Percentiles rank a stretch among this genome's conserved stretches.
These are phyloP conservation scores for Pseudomyrmex flavicornis DNA, from an alignment of 1,140 invertebrate genomes.

Conservation along the genomic window DNA sequence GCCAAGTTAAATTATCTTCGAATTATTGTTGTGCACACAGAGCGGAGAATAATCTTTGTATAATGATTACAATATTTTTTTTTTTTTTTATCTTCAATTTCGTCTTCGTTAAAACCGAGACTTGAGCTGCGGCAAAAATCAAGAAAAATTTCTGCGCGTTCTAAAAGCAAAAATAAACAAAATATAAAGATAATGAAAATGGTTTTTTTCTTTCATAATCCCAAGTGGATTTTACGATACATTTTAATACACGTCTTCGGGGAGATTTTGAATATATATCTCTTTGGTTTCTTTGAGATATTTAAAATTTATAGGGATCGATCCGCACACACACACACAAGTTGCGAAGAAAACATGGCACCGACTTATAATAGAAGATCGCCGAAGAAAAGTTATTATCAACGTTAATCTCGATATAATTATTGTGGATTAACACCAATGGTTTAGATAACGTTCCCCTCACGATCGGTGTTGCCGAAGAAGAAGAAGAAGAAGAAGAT, in stretches of 20 bases:
- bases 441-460: constrained; percentile 40
- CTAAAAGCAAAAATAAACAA: no score
- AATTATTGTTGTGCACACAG: no score
- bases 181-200: background rate
- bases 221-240: background rate
- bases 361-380: background rate
- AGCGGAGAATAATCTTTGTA: no score
- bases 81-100: no score
- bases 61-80: no score
- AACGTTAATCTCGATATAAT: constrained; percentile 18
- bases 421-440: constrained; percentile 49
- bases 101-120: no score
- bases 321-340: background rate
- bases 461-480: constrained; percentile 45
- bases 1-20: no score
- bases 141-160: no score
- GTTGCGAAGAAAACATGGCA: background rate
- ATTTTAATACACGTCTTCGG: background rate
- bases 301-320: background rate
- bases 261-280: background rate
- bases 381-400: background rate
- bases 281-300: background rate
- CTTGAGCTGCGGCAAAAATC: no score
- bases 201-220: background rate
- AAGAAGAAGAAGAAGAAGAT: constrained; percentile 16